Evolutionary conservation across 2,797 vertebrate species (phyloP).

Genomic region (Botia almorhae): DNA sequence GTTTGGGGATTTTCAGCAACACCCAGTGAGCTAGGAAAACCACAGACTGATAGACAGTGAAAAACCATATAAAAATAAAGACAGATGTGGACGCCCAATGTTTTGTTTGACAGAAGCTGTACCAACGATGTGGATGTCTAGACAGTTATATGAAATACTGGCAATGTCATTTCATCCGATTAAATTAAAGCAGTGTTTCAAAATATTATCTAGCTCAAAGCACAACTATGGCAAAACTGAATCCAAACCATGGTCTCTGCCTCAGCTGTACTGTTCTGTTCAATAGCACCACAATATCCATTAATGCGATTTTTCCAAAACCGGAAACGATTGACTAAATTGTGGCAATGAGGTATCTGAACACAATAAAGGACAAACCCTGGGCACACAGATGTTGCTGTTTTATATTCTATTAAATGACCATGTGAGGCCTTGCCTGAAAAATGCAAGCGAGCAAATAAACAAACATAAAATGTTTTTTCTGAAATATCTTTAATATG

Average conservation of each 20-base stretch:
- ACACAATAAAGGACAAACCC: not conserved
- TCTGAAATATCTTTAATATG: not conserved
- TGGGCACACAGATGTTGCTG: not conserved
- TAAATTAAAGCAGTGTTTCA: constrained; percentile 60
- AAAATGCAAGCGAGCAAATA: constrained; percentile 1
- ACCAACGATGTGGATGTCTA: constrained; percentile 68
- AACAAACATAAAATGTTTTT: constrained; percentile 1
- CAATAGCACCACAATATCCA: constrained; percentile 7
- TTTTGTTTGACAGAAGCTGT: constrained; percentile 68
- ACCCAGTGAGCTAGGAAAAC: constrained; percentile 68
- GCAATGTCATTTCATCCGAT: constrained; percentile 57
- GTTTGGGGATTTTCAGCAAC: constrained; percentile 67
- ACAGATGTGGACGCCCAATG: constrained; percentile 75
- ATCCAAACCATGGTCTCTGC: constrained; percentile 49
- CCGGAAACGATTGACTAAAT: constrained; percentile 6
- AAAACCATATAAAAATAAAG: constrained; percentile 75
- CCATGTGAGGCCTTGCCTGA: not conserved
- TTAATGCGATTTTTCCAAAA: constrained; percentile 16
- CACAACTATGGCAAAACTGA: constrained; percentile 31
- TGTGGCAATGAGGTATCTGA: not conserved
- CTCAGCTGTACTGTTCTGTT: constrained; percentile 26
- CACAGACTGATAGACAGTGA: constrained; percentile 72
- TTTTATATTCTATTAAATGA: not conserved
- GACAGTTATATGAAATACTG: constrained; percentile 66
- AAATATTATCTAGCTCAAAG: constrained; percentile 46